phyloP scores from a whole-genome alignment of 2,113 vertebrate species.

The Platysteira castanea region DNA sequence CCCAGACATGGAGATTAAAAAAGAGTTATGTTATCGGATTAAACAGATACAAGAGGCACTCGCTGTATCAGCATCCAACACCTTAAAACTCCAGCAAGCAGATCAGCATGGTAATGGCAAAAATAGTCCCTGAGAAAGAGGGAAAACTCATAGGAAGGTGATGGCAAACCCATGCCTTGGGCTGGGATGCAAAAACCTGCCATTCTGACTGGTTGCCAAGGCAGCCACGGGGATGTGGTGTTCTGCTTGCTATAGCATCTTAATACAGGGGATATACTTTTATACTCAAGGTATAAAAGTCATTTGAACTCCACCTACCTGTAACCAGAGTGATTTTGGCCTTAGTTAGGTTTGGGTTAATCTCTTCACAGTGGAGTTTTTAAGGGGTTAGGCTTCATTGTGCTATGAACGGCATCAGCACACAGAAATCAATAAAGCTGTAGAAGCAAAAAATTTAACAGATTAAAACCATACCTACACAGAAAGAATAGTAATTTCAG shows the following conservation, averaged over 20 bases:
- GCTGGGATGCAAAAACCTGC: background rate
- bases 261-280: no score
- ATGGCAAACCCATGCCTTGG: background rate
- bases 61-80: slow-evolving; percentile 8
- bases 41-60: slow-evolving; percentile 37
- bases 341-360: background rate
- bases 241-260: background rate
- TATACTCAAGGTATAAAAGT: fast-evolving
- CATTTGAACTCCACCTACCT: background rate
- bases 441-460: background rate
- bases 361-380: background rate
- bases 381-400: background rate
- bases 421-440: background rate
- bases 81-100: slow-evolving; percentile 17
- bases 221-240: background rate
- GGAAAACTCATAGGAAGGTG: background rate
- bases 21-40: slow-evolving; percentile 62
- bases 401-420: fast-evolving
- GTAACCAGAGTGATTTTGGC: background rate
- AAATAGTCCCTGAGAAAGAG: background rate
- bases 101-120: background rate
- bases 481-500: background rate
- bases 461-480: background rate
- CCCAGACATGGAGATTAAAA: slow-evolving; percentile 52
- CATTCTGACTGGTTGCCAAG: background rate